Evolutionary conservation across 2,888 invertebrate genomes (phyloP).

Genomic region (Drosophila barbarae): DNA sequence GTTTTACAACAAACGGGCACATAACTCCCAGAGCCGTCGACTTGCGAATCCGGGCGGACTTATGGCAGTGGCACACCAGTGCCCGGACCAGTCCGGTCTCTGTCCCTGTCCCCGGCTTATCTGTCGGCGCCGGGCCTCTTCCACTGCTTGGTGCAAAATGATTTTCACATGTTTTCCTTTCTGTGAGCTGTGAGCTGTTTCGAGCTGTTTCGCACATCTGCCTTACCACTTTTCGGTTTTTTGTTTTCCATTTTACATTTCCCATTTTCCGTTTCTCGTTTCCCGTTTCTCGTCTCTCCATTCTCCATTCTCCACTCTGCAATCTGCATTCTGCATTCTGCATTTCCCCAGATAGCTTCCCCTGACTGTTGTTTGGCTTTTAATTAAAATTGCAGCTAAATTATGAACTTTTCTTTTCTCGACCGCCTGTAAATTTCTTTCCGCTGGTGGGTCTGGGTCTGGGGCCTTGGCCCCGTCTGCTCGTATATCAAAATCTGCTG

Average conservation of each 20-base stretch:
- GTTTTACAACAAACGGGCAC: slow-evolving; percentile 69
- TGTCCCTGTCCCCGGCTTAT: slow-evolving; percentile 50
- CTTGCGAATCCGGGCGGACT: slow-evolving; percentile 18
- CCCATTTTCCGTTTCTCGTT: slow-evolving; percentile 5
- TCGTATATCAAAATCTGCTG: slow-evolving; percentile 33
- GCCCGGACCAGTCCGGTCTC: slow-evolving; percentile 17
- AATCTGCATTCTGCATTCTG: slow-evolving; percentile 3
- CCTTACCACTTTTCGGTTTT: slow-evolving; percentile 40
- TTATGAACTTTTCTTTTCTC: slow-evolving; percentile 73
- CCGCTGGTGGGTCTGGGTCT: slow-evolving; percentile 54
- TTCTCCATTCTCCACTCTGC: slow-evolving; percentile 10
- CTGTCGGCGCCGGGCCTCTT: slow-evolving; percentile 49
- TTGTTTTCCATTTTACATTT: slow-evolving; percentile 3
- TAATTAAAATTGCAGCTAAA: slow-evolving; percentile 68
- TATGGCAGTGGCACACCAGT: slow-evolving; percentile 5
- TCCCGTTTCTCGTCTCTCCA: background rate
- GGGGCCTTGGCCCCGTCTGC: slow-evolving; percentile 7
- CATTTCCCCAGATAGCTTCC: slow-evolving; percentile 17
- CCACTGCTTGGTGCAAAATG: slow-evolving; percentile 61
- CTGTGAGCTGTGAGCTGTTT: slow-evolving; percentile 41
- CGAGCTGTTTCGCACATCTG: slow-evolving; percentile 59
- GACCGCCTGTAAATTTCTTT: slow-evolving; percentile 60
- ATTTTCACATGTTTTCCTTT: slow-evolving; percentile 66
- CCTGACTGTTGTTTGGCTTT: slow-evolving; percentile 46
- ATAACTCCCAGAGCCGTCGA: slow-evolving; percentile 54